phyloP scores from a whole-genome alignment of 2,113 vertebrate genomes.

The Spilogale gracilis region DNA sequence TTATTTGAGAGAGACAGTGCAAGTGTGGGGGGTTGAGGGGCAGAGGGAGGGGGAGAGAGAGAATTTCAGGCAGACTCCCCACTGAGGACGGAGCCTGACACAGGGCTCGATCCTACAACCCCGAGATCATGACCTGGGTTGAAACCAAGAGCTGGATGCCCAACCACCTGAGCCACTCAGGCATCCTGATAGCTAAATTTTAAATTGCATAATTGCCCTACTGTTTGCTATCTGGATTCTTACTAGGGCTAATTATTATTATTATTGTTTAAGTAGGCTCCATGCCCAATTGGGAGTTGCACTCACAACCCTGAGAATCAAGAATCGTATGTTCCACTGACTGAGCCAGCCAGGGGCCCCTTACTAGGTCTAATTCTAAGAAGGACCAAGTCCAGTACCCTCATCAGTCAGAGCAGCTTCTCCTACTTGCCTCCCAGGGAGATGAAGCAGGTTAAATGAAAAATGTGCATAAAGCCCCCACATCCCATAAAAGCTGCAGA shows the following conservation, averaged over 20 bases:
- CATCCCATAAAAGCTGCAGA: background rate
- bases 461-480: accelerated
- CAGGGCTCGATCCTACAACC: too few relatives aligned
- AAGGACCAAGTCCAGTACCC: background rate
- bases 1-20: too few relatives aligned
- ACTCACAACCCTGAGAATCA: background rate
- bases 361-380: background rate
- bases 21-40: too few relatives aligned
- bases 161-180: too few relatives aligned
- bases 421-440: background rate
- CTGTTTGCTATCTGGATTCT: background rate
- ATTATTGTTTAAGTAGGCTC: background rate
- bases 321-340: background rate
- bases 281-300: background rate
- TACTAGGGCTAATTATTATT: background rate
- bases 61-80: too few relatives aligned
- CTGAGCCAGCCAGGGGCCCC: background rate
- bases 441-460: background rate
- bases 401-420: background rate
- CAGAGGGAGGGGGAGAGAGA: too few relatives aligned
- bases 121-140: background rate
- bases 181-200: background rate
- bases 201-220: background rate
- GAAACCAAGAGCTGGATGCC: too few relatives aligned
- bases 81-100: too few relatives aligned